A percentile compares a stretch with the other conserved stretches of the same genome.
Evolutionary conservation across 2,113 vertebrate genomes (phyloP).

Genomic region (Channa argus): DNA sequence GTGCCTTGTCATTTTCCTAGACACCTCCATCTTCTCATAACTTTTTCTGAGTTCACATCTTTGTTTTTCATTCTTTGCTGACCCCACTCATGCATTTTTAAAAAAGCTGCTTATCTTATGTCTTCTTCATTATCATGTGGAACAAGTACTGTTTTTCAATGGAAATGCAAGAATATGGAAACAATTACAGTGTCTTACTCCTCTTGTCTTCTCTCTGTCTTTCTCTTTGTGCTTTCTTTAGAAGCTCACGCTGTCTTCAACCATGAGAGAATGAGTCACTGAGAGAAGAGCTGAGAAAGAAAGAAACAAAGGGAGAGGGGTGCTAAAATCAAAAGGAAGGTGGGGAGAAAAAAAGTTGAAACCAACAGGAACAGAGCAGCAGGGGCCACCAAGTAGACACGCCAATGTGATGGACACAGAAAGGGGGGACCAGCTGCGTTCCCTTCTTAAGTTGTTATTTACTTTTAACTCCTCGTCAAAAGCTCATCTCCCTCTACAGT

Average conservation of each 20-base stretch:
- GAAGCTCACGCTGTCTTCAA: constrained; percentile 54
- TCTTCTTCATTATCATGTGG: constrained; percentile 55
- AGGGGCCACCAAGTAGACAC: constrained; percentile 46
- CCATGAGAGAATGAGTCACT: constrained; percentile 65
- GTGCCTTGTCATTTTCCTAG: neutral
- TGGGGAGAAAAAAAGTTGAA: constrained; percentile 22
- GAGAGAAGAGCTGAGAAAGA: constrained; percentile 52
- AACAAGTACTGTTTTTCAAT: constrained; percentile 38
- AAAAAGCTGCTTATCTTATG: constrained; percentile 58
- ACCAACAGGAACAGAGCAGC: constrained; percentile 44
- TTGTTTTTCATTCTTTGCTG: constrained; percentile 24
- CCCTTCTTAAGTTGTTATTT: constrained; percentile 43
- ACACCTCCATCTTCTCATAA: constrained; percentile 48
- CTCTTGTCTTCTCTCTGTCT: constrained; percentile 24
- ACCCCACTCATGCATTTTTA: constrained; percentile 62
- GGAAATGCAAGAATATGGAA: constrained; percentile 56
- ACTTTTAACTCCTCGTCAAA: constrained; percentile 31
- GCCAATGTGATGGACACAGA: constrained; percentile 55
- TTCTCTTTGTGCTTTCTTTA: constrained; percentile 62
- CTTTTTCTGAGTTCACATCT: constrained; percentile 45
- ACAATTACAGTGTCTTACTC: constrained; percentile 59
- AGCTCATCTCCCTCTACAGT: constrained; percentile 47
- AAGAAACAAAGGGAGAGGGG: constrained; percentile 27
- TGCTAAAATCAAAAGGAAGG: constrained; percentile 35
- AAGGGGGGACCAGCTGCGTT: constrained; percentile 61